phyloP scores from a whole-genome alignment of 2,113 vertebrate genomes.

The Gadus macrocephalus region DNA sequence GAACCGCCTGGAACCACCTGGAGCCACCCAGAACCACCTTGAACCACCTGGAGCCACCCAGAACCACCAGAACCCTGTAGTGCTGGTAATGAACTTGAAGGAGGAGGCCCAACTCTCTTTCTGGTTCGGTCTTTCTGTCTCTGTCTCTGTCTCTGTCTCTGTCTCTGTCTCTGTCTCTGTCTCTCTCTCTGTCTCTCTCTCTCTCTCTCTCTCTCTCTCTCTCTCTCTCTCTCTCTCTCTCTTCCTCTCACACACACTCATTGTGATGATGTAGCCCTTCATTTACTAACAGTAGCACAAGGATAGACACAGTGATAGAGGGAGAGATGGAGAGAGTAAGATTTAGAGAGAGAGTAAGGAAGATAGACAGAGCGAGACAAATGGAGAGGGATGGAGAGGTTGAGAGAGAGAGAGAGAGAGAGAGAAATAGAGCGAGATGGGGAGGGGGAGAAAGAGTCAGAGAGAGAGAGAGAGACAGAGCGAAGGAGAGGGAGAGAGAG shows the following conservation, averaged over 20 bases:
- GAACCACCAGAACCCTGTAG: no score
- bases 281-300: neutral
- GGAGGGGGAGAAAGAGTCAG: neutral
- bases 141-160: no score
- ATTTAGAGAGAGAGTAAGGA: neutral
- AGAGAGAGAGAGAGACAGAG: neutral
- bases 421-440: neutral
- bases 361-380: neutral
- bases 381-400: neutral
- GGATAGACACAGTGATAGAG: neutral
- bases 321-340: neutral
- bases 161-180: no score
- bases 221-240: no score
- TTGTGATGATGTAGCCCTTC: neutral
- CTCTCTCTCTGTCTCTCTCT: no score
- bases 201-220: no score
- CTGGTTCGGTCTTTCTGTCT: no score
- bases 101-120: slow-evolving; percentile 26
- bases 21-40: no score
- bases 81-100: slow-evolving; percentile 50
- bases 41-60: no score
- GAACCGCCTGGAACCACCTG: no score
- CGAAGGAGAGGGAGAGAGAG: neutral
- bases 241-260: no score
- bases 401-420: neutral